These are phyloP conservation scores for Cirrhinus molitorella DNA, from an alignment of 2,797 vertebrate genomes.

Conservation along the genomic window DNA sequence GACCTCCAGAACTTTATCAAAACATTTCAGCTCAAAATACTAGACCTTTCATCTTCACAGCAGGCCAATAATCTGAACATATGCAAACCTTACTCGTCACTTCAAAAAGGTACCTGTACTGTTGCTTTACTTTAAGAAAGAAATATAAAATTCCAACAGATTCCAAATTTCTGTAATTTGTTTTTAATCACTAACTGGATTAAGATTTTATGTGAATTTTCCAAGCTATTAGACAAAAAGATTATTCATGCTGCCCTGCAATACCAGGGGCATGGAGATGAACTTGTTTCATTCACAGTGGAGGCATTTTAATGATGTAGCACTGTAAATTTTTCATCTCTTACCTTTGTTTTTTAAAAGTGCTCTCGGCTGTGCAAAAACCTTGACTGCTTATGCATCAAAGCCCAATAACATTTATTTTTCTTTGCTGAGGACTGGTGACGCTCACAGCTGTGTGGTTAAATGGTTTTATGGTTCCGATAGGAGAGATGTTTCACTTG, in stretches of 20 bases:
- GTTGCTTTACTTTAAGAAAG: not conserved
- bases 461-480: constrained; percentile 1
- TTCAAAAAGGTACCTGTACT: not conserved
- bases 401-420: constrained; percentile 32
- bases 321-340: constrained; percentile 34
- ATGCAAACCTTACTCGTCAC: not conserved
- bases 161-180: not conserved
- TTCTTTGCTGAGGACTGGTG: not conserved
- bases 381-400: constrained; percentile 14
- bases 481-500: constrained; percentile 8
- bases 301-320: constrained; percentile 47
- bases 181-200: constrained; percentile 11
- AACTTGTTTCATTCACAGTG: constrained; percentile 23
- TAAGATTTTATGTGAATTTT: constrained; percentile 29
- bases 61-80: not conserved
- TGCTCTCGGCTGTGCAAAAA: constrained; percentile 29
- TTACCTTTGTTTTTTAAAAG: constrained; percentile 35
- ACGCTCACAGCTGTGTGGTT: constrained; percentile 19
- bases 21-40: not conserved
- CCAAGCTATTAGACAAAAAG: constrained; percentile 8
- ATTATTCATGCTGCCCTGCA: constrained; percentile 20
- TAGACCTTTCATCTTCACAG: not conserved
- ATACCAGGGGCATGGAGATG: not conserved
- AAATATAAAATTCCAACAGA: not conserved
- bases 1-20: not conserved